Base-by-base conservation (phyloP, 2,797 vertebrate genomes). In the Labroides dimidiatus region DNA sequence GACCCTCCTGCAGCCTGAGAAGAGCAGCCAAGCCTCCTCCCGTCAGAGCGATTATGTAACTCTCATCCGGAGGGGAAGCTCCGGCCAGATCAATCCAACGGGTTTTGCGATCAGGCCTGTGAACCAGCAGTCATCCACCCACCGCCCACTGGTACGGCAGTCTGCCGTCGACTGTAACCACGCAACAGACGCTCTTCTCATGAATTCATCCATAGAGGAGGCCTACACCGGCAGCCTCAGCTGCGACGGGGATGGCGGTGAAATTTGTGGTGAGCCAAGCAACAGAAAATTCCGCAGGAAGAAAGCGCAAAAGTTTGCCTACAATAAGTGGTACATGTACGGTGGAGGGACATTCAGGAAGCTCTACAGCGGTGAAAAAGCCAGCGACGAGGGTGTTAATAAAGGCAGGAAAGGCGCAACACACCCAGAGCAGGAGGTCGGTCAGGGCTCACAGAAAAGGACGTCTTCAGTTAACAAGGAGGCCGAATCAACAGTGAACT, bases 301-400 rank as follows among this genome's bases (percentile, higher is more conserved):
- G 85, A 97, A 95, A 86, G 15, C 87, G 20, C 93, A 94, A 85
- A 96, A 95, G 91, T 98, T 99, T 80, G 95, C 97, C 36, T 97
- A 97, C 87, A 95, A 96, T 82, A 99, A 97, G 88, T 99, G 98
- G 98, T 96, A 97, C 82, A 95, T 98, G 86, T 99, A 99, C 1
- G 96, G 97, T 56, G 94, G 94, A 0, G 97, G 97, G 65, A 96
- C 96, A 0, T 99, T 99, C 70, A 95, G 93, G 85, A 98, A 96
- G 85, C 94, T 99, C 68, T 99, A 98, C 82, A 92, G 90, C 65
- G 90, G 92, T 33, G 92, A 92, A 50, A 95, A 95, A 84, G 75
- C 60, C 12, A 81, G 64, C 3, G 81, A 89, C 60, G 90, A 83
- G 0, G 50, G 57, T 48, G 27, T 3, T 27, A 3, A 3, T 3